Conservation (phyloP, 2,113 vertebrate species). For the Lathamus discolor region DNA sequence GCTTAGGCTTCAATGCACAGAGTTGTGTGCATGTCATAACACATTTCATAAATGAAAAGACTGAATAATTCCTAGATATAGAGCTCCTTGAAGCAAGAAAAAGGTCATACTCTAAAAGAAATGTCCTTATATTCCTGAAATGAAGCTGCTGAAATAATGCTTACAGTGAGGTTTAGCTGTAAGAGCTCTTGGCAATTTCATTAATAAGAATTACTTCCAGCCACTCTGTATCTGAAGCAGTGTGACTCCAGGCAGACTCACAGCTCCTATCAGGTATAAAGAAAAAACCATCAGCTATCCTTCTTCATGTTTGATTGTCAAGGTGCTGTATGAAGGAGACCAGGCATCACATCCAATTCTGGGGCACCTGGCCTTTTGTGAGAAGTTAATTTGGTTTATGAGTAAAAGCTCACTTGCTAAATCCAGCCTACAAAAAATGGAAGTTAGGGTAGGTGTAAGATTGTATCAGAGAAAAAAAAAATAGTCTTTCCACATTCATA, state of each 20-base stretch:
- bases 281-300: not conserved
- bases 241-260: not conserved
- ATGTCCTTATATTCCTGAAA: not conserved
- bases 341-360: not conserved
- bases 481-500: not conserved
- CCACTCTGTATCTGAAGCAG: not conserved
- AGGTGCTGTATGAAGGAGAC: not conserved
- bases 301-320: not conserved
- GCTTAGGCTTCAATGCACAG: not conserved
- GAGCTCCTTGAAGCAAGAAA: not conserved
- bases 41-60: not conserved
- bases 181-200: not conserved
- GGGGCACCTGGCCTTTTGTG: not conserved
- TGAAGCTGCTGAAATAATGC: not conserved
- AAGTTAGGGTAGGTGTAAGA: not conserved
- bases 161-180: not conserved
- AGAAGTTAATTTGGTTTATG: not conserved
- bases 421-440: not conserved
- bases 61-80: not conserved
- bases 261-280: not conserved
- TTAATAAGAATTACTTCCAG: slow-evolving; percentile 5
- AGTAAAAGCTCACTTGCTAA: not conserved
- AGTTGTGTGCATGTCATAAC: not conserved
- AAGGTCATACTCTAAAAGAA: not conserved
- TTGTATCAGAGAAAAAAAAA: not conserved